Evolutionary conservation across 1,140 invertebrate genomes (phyloP), one percentile per base, ranked within the genome.

Genomic region (Drosophila truncata): DNA sequence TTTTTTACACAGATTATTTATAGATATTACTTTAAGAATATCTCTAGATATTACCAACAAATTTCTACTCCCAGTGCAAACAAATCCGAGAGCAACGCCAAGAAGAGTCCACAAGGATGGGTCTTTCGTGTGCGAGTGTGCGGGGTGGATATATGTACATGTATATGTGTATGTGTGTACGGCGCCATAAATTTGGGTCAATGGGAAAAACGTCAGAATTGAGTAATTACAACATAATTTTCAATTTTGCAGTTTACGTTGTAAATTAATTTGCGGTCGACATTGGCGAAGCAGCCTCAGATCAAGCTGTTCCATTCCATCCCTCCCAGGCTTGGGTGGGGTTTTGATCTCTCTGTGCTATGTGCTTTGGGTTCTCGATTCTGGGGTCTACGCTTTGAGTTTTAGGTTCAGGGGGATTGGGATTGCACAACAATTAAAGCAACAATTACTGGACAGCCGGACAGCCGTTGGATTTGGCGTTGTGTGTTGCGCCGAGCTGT

Each of bases 171-270:
- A 9, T 63, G 35, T 27, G 39, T 63, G 64, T 75, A 49, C 69
- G 77, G 84, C 72, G 77, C 83, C 77, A 90, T 90, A 90, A 90
- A 90, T 90, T 90, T 85, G 85, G 85, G 85, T 90, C 85, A 90
- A 90, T 90, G 85, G 85, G 82, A 85, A 90, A 90, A 90, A 91
- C 64, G 85, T 90, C 85, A 90, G 85, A 90, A 90, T 91, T 90
- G 85, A 90, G 85, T 90, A 90, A 90, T 90, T 90, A 90, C 85
- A 90, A 90, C 85, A 90, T 90, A 90, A 90, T 90, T 90, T 90
- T 90, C 85, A 90, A 90, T 90, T 90, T 90, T 90, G 85, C 85
- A 90, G 85, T 90, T 90, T 90, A 90, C 82, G 85, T 90, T 90
- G 85, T 90, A 90, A 90, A 90, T 90, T 90, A 90, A 90, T 90